Evolutionary conservation across 2,113 vertebrate species (phyloP), one percentile per base, ranked within the genome.

Genomic region (Corythornis vintsioides): DNA sequence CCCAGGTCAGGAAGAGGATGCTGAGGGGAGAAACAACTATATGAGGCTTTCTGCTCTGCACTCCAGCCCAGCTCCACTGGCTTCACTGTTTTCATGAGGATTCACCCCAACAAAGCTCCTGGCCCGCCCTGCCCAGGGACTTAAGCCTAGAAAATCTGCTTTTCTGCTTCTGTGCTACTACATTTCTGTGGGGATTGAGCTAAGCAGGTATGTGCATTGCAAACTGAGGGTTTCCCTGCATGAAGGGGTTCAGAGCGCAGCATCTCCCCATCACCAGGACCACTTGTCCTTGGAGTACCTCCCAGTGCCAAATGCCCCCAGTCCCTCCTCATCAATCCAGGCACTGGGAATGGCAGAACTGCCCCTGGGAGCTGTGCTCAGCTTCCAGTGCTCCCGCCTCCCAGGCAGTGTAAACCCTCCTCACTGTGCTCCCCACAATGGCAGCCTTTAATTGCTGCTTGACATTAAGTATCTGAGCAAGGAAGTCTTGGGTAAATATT

Each of bases 401-500:
- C 38, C 7, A 7, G 53, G 7, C 81, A 11, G 78, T 53, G 63
- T 24, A 63, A 89, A 45, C 40, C 50, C 69, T 50, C 43, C 60
- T 15, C 2, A 1, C 73, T 11, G 83, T 2, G 15, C 64, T 43
- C 28, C 66, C 73, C 64, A 28, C 73, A 61, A 40, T 38, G 81
- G 80, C 92, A 81, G 90, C 65, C 85, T 91, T 83, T 87, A 94
- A 92, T 92, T 94, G 85, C 90, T 35, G 85, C 87, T 57, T 78
- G 86, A 83, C 87, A 90, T 94, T 78, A 85, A 94, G 91, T 70
- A 91, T 92, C 73, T 8, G 90, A 95, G 87, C 86, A 40, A 92
- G 94, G 80, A 95, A 96, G 94, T 77, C 74, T 95, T 38, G 94
- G 95, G 92, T 64, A 90, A 95, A 95, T 78, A 94, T 96, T 95